Conservation (phyloP, 2,888 invertebrate genomes). For the Glyphotaelius pellucidus region DNA sequence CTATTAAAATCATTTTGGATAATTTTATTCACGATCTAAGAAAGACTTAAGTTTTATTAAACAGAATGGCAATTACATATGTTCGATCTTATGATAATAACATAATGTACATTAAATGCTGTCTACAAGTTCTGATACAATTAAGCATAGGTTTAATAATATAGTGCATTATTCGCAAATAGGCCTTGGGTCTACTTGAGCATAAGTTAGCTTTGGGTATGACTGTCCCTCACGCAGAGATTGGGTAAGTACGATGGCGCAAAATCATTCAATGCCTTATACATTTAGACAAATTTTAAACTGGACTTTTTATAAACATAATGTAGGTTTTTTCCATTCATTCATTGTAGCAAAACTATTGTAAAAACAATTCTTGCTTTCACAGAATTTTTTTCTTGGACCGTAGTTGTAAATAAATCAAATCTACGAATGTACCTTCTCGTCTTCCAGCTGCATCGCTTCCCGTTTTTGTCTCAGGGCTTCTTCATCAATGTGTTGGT, state of each 20-base stretch:
- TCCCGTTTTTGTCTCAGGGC: conserved; percentile 80
- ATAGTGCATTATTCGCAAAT: neutral
- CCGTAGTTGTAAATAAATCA: neutral
- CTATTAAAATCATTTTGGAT: neutral
- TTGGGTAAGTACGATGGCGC: neutral
- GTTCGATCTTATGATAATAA: neutral
- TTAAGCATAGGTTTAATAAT: neutral
- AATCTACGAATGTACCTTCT: conserved; percentile 77
- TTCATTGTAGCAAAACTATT: neutral
- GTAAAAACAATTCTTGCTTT: neutral
- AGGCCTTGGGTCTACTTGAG: neutral
- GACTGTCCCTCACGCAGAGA: neutral
- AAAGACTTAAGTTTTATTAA: neutral
- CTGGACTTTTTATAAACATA: too few relatives aligned
- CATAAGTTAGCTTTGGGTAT: neutral
- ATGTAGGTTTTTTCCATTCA: too few relatives aligned
- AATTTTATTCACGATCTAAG: neutral
- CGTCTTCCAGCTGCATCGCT: conserved; percentile 81
- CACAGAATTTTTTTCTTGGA: neutral
- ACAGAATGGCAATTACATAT: neutral
- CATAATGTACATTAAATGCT: too few relatives aligned
- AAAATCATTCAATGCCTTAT: neutral
- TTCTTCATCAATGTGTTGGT: conserved; percentile 79
- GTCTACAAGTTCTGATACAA: too few relatives aligned
- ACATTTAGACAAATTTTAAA: too few relatives aligned